These are phyloP conservation scores for Myrmophylax atrothorax DNA, from an alignment of 2,113 vertebrate species.

Conservation along the genomic window DNA sequence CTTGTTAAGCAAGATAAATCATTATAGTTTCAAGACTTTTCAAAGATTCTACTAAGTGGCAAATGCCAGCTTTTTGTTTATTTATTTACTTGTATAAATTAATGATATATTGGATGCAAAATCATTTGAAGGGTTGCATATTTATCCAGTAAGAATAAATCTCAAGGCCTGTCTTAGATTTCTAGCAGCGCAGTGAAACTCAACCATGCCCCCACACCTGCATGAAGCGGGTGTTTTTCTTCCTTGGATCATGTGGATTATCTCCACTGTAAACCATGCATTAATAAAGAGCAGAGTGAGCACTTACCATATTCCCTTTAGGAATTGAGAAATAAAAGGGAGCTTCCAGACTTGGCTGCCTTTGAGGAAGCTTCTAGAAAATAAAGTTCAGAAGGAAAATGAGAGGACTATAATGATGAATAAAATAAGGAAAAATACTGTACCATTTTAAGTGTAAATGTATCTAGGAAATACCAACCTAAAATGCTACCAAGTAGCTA, in stretches of 20 bases:
- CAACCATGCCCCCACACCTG: constrained; percentile 41
- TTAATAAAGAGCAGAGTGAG: neutral
- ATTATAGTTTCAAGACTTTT: neutral
- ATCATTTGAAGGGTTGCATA: neutral
- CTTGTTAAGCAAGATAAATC: constrained; percentile 23
- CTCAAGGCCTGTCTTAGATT: constrained; percentile 6
- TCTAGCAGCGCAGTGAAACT: neutral
- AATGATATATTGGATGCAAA: neutral
- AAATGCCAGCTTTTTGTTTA: neutral
- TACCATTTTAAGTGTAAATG: neutral
- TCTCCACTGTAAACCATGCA: neutral
- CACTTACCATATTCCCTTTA: neutral
- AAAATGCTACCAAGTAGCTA: neutral
- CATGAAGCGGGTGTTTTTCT: constrained; percentile 15
- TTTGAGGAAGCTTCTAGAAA: constrained; percentile 19
- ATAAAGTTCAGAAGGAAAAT: neutral
- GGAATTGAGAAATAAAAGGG: neutral
- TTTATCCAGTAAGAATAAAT: neutral
- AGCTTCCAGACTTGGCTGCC: neutral
- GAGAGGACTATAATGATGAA: neutral
- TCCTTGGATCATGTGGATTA: neutral
- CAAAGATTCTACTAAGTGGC: neutral
- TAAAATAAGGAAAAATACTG: neutral
- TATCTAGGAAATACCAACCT: neutral
- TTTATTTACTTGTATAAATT: constrained; percentile 27